Conservation (phyloP, 2,113 vertebrate species). For the Spea bombifrons region DNA sequence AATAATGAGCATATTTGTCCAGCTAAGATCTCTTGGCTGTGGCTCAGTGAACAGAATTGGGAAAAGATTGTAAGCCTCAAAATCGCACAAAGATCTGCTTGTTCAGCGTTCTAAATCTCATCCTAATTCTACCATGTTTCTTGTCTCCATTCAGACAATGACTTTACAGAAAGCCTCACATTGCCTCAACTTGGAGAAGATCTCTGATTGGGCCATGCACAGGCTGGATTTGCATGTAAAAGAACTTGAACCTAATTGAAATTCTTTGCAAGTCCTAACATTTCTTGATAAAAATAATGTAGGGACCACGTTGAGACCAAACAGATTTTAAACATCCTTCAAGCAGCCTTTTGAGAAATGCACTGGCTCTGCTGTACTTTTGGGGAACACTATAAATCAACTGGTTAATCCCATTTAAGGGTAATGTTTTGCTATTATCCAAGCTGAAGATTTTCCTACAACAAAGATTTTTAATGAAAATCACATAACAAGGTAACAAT, state of each 20-base stretch:
- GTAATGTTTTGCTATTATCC: background rate
- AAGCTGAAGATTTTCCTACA: slow-evolving; percentile 2
- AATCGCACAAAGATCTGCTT: slow-evolving; percentile 37
- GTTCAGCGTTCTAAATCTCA: slow-evolving; percentile 31
- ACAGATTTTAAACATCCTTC: slow-evolving; percentile 11
- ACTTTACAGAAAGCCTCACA: slow-evolving; percentile 31
- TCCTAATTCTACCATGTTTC: slow-evolving; percentile 40
- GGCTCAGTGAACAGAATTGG: slow-evolving; percentile 15
- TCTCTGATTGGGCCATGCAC: slow-evolving; percentile 25
- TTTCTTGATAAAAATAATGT: slow-evolving; percentile 12
- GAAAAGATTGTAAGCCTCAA: slow-evolving; percentile 32
- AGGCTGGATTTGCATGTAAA: slow-evolving; percentile 41
- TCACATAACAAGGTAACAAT: too few relatives aligned
- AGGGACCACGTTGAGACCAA: background rate
- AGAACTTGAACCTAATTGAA: slow-evolving; percentile 36
- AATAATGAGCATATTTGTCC: slow-evolving; percentile 13
- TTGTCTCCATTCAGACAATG: slow-evolving; percentile 38
- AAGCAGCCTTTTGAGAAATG: background rate
- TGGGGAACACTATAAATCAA: background rate
- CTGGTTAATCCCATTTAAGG: background rate
- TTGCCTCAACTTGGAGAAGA: slow-evolving; percentile 18
- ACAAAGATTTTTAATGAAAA: slow-evolving; percentile 4
- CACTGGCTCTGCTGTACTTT: slow-evolving; percentile 1
- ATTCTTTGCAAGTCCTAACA: slow-evolving; percentile 38
- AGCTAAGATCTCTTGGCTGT: slow-evolving; percentile 5